These are phyloP conservation scores for Mystacornis crossleyi DNA, from an alignment of 2,113 vertebrate genomes.

Conservation along the genomic window DNA sequence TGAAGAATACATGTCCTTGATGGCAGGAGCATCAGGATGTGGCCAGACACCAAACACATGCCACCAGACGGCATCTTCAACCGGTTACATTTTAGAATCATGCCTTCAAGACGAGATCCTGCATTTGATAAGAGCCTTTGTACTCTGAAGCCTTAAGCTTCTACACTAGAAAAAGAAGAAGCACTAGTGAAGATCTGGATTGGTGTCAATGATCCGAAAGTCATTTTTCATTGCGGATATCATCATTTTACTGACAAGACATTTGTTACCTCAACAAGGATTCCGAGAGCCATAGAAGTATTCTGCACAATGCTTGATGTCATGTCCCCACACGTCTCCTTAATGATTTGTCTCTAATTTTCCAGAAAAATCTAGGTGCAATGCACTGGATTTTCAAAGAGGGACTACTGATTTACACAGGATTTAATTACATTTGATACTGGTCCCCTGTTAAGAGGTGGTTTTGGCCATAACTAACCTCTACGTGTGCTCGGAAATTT, in stretches of 20 bases:
- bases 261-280: not conserved
- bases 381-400: not conserved
- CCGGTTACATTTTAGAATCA: not conserved
- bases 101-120: not conserved
- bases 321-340: not conserved
- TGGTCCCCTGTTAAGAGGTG: not conserved
- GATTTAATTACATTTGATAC: not conserved
- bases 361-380: not conserved
- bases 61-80: conserved; percentile 62
- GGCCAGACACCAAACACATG: not conserved
- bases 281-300: not conserved
- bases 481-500: not conserved
- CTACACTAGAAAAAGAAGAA: not conserved
- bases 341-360: not conserved
- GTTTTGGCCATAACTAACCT: not conserved
- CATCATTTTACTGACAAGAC: not conserved
- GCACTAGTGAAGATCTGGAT: not conserved
- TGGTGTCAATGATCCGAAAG: not conserved
- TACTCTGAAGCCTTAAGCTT: not conserved
- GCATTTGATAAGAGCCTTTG: rapidly evolving
- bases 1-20: not conserved
- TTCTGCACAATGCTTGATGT: not conserved
- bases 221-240: not conserved
- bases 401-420: not conserved
- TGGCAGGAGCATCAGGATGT: not conserved